Conservation (phyloP, 1,140 invertebrate genomes). For the Macrocentrus cingulum region DNA sequence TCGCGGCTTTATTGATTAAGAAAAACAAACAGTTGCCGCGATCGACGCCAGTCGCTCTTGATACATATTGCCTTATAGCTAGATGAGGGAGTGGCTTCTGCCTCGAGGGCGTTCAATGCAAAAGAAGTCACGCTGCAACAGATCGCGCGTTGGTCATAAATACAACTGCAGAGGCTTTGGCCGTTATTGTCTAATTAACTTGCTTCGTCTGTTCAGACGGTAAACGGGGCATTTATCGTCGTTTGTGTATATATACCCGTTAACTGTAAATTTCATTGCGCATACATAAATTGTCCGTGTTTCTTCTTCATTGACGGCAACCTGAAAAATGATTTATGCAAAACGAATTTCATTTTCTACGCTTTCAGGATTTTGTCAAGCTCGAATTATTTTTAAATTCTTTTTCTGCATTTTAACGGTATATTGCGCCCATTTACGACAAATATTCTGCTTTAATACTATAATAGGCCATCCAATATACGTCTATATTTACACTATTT, state of each 20-base stretch:
- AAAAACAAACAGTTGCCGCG: neutral
- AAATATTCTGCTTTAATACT: no score
- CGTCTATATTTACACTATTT: no score
- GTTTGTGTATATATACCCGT: conserved; percentile 14
- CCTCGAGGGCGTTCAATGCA: conserved; percentile 14
- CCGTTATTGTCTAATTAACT: conserved; percentile 35
- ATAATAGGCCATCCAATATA: no score
- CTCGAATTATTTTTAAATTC: no score
- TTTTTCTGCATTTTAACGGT: no score
- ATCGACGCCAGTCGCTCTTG: conserved; percentile 4
- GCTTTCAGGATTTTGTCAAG: no score
- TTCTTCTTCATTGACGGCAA: neutral
- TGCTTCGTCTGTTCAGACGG: conserved; percentile 18
- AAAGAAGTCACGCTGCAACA: conserved; percentile 23
- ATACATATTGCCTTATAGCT: conserved; percentile 13
- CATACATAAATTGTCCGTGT: neutral
- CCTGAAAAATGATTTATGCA: no score
- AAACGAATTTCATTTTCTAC: no score
- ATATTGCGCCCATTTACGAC: no score
- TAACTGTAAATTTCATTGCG: conserved; percentile 3
- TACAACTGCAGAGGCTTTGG: conserved; percentile 18
- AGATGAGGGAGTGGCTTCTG: conserved; percentile 24
- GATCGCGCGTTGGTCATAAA: conserved; percentile 27
- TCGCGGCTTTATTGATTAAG: neutral
- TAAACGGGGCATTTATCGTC: conserved; percentile 7